phyloP scores from a whole-genome alignment of 2,888 invertebrate genomes.

The Noctua pronuba region DNA sequence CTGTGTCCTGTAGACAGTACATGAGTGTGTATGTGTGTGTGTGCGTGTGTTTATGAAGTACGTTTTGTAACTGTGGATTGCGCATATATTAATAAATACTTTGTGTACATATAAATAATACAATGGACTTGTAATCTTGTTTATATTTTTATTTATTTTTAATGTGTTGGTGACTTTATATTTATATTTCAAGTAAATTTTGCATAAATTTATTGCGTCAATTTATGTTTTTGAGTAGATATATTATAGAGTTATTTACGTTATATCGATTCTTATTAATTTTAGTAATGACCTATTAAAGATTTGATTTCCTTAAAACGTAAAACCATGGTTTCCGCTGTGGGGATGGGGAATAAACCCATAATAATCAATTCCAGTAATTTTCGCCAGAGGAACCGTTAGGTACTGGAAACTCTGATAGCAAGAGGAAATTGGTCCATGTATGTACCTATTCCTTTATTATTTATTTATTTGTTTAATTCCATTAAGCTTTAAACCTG shows the following conservation, averaged over 20 bases:
- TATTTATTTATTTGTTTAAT: background rate
- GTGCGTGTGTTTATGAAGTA: conserved; percentile 67
- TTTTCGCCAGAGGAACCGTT: background rate
- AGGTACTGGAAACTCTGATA: background rate
- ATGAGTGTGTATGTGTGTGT: conserved; percentile 20
- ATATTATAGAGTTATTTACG: background rate
- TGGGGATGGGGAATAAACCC: conserved; percentile 15
- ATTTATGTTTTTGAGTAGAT: background rate
- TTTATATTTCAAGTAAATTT: background rate
- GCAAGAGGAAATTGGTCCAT: conserved; percentile 20
- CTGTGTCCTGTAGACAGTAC: conserved; percentile 56
- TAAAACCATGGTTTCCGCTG: background rate
- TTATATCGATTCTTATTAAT: background rate
- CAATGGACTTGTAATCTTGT: conserved; percentile 33
- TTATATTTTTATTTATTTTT: conserved; percentile 22
- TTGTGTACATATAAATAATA: conserved; percentile 28
- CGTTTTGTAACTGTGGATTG: conserved; percentile 74
- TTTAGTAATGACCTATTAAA: background rate
- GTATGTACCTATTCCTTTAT: conserved; percentile 11
- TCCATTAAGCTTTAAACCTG: conserved; percentile 3
- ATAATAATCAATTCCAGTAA: conserved; percentile 19
- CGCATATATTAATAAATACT: conserved; percentile 61
- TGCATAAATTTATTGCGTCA: conserved; percentile 4
- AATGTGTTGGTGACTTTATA: background rate
- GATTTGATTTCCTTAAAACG: background rate